These are phyloP conservation scores for Galagoides demidoff DNA, from an alignment of 2,797 vertebrate species.

Conservation along the genomic window DNA sequence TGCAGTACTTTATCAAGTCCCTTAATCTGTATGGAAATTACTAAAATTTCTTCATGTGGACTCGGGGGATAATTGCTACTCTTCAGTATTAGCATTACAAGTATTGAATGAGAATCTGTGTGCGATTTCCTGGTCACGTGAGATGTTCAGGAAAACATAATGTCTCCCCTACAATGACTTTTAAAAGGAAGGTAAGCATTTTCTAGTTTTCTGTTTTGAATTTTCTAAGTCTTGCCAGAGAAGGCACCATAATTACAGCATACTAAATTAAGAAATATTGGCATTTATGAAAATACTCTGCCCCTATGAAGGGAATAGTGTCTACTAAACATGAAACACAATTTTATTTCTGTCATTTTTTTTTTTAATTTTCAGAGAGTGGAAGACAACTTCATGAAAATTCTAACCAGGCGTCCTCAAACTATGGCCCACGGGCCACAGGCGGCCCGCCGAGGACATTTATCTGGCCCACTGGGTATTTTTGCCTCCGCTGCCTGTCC, in stretches of 20 bases:
- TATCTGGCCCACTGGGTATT: too few species aligned
- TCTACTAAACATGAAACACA: not conserved
- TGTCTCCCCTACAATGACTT: not conserved
- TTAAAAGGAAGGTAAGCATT: not conserved
- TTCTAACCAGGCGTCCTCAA: not conserved
- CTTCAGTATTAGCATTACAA: not conserved
- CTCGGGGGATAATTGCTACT: not conserved
- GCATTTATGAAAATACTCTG: not conserved
- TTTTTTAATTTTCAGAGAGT: not conserved
- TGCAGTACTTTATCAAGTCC: not conserved
- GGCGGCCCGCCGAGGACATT: too few species aligned
- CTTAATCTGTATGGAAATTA: not conserved
- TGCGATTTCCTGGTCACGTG: not conserved
- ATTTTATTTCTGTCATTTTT: not conserved
- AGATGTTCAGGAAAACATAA: not conserved
- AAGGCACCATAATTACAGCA: not conserved
- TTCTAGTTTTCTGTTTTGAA: not conserved
- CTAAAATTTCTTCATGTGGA: not conserved
- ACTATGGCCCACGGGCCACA: too few species aligned
- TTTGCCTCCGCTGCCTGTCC: too few species aligned
- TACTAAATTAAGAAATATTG: not conserved
- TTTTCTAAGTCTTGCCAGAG: not conserved
- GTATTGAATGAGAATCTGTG: not conserved
- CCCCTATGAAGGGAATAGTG: not conserved
- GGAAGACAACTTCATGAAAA: slow-evolving; percentile 4